Evolutionary conservation across 2,888 invertebrate species (phyloP), one percentile per base, ranked within the genome.

Genomic region (Omphaloscelis lunosa): DNA sequence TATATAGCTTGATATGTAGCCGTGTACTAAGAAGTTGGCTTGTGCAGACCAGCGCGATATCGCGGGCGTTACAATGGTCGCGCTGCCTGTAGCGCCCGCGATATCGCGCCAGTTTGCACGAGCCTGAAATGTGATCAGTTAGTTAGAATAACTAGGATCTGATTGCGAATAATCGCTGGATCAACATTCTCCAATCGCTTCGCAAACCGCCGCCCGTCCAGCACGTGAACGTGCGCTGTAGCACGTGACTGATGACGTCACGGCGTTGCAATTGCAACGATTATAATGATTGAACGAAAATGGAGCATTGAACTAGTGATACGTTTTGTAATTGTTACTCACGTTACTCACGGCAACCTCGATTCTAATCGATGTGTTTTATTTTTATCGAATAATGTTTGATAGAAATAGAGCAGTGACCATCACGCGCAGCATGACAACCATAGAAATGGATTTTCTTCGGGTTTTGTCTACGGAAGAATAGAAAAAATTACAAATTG

Each of bases 171-270:
- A 61, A 63, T 67, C 72, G 56, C 53, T 71, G 61, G 61, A 67
- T 71, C 77, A 63, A 59, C 76, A 76, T 85, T 84, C 81, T 81
- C 61, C 23, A 34, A 61, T 23, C 67, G 20, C 20, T 27, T 20
- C 77, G 72, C 80, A 34, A 34, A 45, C 34, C 61, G 17, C 27
- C 58, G 58, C 67, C 58, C 74, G 77, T 15, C 67, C 74, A 70
- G 62, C 81, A 87, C 87, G 87, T 80, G 89, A 85, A 80, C 82
- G 67, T 56, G 70, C 53, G 69, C 58, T 58, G 23, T 23, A 11
- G 71, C 90, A 89, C 90, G 90, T 89, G 89, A 89, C 67, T 8
- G 11, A 20, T 86, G 86, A 89, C 89, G 89, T 89, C 88, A 89
- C 12, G 4, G 17, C 78, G 62, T 20, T 85, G 86, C 88, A 86